Conservation (phyloP, 2,113 vertebrate genomes). For the Eulemur macaco region DNA sequence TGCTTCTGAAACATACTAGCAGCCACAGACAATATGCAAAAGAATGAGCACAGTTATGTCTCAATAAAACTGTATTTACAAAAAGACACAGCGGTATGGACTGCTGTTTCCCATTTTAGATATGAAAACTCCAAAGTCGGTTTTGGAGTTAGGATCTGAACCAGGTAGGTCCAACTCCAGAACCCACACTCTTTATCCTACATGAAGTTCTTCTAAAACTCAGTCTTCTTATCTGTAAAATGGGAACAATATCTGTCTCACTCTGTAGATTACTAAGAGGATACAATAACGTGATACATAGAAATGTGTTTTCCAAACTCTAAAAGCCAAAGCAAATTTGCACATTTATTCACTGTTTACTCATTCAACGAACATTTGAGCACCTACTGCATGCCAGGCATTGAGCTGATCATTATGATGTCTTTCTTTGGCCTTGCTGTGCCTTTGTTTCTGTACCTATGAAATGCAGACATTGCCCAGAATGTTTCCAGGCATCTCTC, state of each 20-base stretch:
- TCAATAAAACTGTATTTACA: not conserved
- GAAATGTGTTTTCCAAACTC: not conserved
- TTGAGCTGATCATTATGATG: not conserved
- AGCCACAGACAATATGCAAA: not conserved
- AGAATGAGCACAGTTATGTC: not conserved
- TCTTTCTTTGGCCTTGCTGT: not conserved
- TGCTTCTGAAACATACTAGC: not conserved
- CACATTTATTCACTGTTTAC: not conserved
- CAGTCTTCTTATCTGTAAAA: constrained; percentile 1
- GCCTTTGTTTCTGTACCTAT: not conserved
- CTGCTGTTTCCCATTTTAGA: not conserved
- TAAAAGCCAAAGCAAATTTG: not conserved
- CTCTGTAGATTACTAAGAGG: not conserved
- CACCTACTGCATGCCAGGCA: not conserved
- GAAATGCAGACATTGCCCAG: not conserved
- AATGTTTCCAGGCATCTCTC: not conserved
- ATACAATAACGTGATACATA: not conserved
- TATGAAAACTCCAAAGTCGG: not conserved
- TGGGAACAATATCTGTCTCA: not conserved
- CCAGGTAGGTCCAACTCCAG: not conserved
- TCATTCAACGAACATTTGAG: not conserved
- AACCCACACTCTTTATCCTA: not conserved
- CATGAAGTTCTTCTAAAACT: not conserved
- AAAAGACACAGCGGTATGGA: not conserved
- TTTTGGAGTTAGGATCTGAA: not conserved